Evolutionary conservation across 2,113 vertebrate species (phyloP).

Genomic region (Sigmodon hispidus): DNA sequence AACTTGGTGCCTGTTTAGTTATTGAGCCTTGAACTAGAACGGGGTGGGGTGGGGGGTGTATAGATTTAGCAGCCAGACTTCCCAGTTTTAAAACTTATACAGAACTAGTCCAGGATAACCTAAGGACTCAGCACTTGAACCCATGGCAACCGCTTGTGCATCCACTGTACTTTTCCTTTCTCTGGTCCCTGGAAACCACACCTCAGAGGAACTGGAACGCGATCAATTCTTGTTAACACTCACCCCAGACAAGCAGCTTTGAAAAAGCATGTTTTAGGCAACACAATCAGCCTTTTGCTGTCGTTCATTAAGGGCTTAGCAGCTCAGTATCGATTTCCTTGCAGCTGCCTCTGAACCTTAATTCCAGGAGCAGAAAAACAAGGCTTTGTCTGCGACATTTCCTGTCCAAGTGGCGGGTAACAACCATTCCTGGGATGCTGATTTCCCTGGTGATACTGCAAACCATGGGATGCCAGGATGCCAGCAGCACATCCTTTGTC

Average conservation of each 20-base stretch:
- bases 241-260: conserved; percentile 66
- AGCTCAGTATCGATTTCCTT: conserved; percentile 84
- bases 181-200: not conserved
- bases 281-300: conserved; percentile 82
- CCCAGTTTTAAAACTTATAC: not conserved
- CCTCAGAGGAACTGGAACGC: conserved; percentile 24
- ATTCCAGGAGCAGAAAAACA: conserved; percentile 85
- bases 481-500: conserved; percentile 73
- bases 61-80: not conserved
- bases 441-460: conserved; percentile 78
- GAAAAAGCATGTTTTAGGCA: conserved; percentile 73
- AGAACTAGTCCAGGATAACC: not conserved
- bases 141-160: not conserved
- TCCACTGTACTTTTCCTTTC: not conserved
- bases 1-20: conserved; percentile 14
- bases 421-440: conserved; percentile 81
- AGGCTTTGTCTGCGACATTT: conserved; percentile 85
- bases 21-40: conserved; percentile 26
- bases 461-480: conserved; percentile 73
- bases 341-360: conserved; percentile 83
- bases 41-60: not conserved
- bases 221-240: conserved; percentile 73
- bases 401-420: conserved; percentile 82
- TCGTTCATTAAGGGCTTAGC: conserved; percentile 85
- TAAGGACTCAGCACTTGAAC: conserved; percentile 3